Base-by-base conservation (phyloP, 2,113 vertebrate species). In the Myrmophylax atrothorax region DNA sequence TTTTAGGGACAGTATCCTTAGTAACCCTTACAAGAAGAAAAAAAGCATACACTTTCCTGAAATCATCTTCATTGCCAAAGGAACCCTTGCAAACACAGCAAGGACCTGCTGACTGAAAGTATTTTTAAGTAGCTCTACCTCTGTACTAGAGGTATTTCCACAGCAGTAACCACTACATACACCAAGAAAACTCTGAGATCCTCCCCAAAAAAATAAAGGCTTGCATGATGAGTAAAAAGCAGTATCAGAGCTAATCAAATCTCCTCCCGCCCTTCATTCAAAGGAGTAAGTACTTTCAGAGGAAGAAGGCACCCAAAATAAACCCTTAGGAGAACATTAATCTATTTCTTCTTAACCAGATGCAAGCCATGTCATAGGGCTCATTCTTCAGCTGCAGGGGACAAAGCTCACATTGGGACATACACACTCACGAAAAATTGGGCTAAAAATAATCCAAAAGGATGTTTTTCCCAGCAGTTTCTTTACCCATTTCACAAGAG, bases 391-490 rank as follows among this genome's bases (percentile, higher is more conserved):
- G 22, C 40, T 75, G 10, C n/a, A 52, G 53, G 55, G 25, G 75
- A 84, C 53, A 56, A 52, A n/a, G 44, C 49, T 35, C 42, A 29
- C 33, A 33, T 6, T 55, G 38, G 56, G 52, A 78, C 13, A 50
- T 7, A 40, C 0, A 3, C 0, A 0, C 33, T 60, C 1, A 1
- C 7, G 17, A 70, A 25, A 89, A 15, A 24, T 2, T 6, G 9
- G 19, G 20, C 26, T 72, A 62, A 40, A 85, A 74, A 73, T 33
- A 85, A 76, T 10, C 40, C 60, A 25, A 31, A 40, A 24, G 28
- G 11, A 31, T 46, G 24, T 56, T 69, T 73, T 66, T 28, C 56
- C 29, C 29, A 62, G 35, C 3, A 1, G 15, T 46, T 93, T 52
- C 59, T 22, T 67, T 40, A 70, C 18, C 29, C 12, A 0, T 53